Evolutionary conservation across 2,113 vertebrate species (phyloP).

Genomic region (Heptranchias perlo): DNA sequence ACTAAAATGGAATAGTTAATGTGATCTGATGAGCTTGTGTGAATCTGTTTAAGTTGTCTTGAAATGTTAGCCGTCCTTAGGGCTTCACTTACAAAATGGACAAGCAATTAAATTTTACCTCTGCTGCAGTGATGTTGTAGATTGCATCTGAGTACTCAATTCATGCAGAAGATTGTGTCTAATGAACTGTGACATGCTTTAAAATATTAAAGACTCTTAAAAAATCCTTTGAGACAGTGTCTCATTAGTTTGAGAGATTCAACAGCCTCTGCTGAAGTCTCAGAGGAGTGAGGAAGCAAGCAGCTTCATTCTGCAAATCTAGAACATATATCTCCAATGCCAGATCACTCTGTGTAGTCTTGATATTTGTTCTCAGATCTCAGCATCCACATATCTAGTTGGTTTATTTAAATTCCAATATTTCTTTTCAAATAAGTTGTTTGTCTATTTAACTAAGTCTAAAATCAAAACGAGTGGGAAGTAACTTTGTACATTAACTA

Average conservation of each 20-base stretch:
- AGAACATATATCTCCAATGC: neutral
- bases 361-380: neutral
- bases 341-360: neutral
- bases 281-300: slow-evolving; percentile 24
- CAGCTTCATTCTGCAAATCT: neutral
- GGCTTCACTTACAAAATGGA: neutral
- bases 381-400: neutral
- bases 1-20: neutral
- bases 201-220: slow-evolving; percentile 40
- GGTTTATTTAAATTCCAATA: neutral
- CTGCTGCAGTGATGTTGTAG: neutral
- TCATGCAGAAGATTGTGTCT: slow-evolving; percentile 29
- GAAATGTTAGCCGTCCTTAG: neutral
- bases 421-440: neutral
- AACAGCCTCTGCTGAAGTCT: slow-evolving; percentile 37
- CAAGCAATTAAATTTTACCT: neutral
- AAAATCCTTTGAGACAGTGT: slow-evolving; percentile 37
- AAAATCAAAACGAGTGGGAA: neutral
- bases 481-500: neutral
- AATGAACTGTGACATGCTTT: slow-evolving; percentile 40
- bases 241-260: slow-evolving; percentile 42
- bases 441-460: neutral
- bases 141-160: slow-evolving; percentile 21
- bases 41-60: neutral
- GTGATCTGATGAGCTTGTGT: neutral